Percentiles rank a stretch among this genome's conserved stretches.
These are phyloP conservation scores for Toxotes jaculatrix DNA, from an alignment of 2,113 vertebrate species.

Conservation along the genomic window DNA sequence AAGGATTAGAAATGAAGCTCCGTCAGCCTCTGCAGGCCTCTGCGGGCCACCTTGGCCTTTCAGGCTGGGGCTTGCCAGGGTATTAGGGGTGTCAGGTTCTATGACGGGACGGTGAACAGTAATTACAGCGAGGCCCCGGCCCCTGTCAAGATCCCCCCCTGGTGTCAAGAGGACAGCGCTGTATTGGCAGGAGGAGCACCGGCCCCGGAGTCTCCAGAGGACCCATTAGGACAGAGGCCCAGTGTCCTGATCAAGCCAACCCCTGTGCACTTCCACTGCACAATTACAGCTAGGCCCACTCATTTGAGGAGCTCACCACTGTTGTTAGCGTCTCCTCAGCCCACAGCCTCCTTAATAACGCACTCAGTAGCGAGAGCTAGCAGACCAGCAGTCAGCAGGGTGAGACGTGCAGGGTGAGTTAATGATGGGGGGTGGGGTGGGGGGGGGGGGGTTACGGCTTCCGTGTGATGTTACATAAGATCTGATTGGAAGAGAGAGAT, in stretches of 20 bases:
- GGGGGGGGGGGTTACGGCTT: slow-evolving; percentile 30
- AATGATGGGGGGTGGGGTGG: slow-evolving; percentile 42
- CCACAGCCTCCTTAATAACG: slow-evolving; percentile 63
- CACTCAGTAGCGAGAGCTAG: slow-evolving; percentile 30
- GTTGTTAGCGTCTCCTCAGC: slow-evolving; percentile 64
- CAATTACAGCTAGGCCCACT: slow-evolving; percentile 50
- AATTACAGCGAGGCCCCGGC: slow-evolving; percentile 56
- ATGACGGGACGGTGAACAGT: slow-evolving; percentile 60
- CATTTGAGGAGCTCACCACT: slow-evolving; percentile 58
- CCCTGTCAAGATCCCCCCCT: slow-evolving; percentile 34
- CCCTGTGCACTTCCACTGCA: slow-evolving; percentile 39
- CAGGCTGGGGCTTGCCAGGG: slow-evolving; percentile 52
- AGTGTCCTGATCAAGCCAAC: slow-evolving; percentile 66
- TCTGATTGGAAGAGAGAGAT: slow-evolving; percentile 59
- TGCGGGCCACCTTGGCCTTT: slow-evolving; percentile 49
- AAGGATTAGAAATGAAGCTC: slow-evolving; percentile 38
- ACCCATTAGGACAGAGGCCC: slow-evolving; percentile 66
- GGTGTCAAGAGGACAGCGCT: slow-evolving; percentile 52
- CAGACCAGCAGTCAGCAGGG: slow-evolving; percentile 38
- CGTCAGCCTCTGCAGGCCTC: slow-evolving; percentile 39
- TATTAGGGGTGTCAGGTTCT: slow-evolving; percentile 59
- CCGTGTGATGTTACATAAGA: slow-evolving; percentile 59
- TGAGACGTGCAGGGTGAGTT: slow-evolving; percentile 47
- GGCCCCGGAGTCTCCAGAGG: slow-evolving; percentile 64
- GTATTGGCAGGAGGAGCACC: slow-evolving; percentile 56